These are phyloP conservation scores for Kradibia gibbosae DNA, from an alignment of 1,140 invertebrate genomes.

Conservation along the genomic window DNA sequence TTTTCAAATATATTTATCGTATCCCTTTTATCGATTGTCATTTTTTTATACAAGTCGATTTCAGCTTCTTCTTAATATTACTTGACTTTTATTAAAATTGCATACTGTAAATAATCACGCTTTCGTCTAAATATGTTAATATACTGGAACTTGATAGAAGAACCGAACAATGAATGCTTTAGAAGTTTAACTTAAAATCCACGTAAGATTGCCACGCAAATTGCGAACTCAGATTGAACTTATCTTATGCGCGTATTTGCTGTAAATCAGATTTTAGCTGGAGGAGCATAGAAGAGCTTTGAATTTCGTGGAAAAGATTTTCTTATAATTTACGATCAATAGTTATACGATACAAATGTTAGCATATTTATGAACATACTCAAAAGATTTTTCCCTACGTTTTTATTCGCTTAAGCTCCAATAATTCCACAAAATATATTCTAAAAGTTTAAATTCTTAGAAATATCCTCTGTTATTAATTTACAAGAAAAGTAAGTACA, in stretches of 20 bases:
- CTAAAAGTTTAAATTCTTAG: no score
- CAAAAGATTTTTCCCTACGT: background rate
- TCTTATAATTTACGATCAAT: conserved; percentile 1
- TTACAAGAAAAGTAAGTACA: no score
- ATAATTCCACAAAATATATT: background rate
- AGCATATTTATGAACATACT: background rate
- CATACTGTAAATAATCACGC: background rate
- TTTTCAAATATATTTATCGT: no score
- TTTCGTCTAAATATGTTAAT: background rate
- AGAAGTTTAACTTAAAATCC: conserved; percentile 4
- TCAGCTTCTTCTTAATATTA: background rate
- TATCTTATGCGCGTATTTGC: conserved; percentile 10
- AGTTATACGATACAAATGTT: background rate
- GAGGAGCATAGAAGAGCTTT: background rate
- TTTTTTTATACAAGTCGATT: no score
- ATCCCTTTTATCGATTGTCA: no score
- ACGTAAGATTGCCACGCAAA: background rate
- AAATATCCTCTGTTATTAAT: no score
- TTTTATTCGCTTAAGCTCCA: background rate
- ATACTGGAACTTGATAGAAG: background rate
- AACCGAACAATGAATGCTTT: background rate
- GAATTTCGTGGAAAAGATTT: background rate
- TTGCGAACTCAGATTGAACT: conserved; percentile 2
- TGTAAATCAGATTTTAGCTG: conserved; percentile 1
- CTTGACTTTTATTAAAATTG: background rate